Conservation (phyloP, 1,140 invertebrate genomes). For the Bombus consobrinus region DNA sequence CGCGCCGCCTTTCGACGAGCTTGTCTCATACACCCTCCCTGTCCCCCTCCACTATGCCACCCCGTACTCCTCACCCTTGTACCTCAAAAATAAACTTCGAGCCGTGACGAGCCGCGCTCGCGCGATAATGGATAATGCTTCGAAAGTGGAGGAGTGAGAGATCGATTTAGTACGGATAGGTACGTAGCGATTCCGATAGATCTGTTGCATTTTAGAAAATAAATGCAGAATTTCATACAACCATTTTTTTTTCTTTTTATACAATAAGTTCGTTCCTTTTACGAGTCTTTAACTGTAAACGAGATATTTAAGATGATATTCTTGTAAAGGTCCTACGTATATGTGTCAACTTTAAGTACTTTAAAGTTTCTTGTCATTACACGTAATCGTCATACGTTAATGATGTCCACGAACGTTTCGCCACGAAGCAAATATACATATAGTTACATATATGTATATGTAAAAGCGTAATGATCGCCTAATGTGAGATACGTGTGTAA, state of each 20-base stretch:
- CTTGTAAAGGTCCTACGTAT: too few species aligned
- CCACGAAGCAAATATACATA: too few species aligned
- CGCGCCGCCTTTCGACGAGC: conserved; percentile 65
- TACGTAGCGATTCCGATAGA: not conserved
- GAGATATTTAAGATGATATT: too few species aligned
- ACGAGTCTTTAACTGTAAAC: too few species aligned
- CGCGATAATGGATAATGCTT: conserved; percentile 22
- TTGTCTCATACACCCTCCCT: conserved; percentile 57
- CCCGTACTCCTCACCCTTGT: conserved; percentile 10
- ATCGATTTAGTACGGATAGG: conserved; percentile 27
- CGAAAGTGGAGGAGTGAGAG: not conserved
- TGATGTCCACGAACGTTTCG: too few species aligned
- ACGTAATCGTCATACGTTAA: too few species aligned
- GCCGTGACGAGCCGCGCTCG: not conserved
- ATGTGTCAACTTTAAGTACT: too few species aligned
- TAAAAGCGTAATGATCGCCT: too few species aligned
- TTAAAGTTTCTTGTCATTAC: too few species aligned
- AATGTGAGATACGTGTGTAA: too few species aligned
- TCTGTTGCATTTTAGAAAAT: not conserved
- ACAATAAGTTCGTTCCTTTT: not conserved
- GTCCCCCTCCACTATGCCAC: not conserved
- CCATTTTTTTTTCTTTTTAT: too few species aligned
- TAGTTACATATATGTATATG: too few species aligned
- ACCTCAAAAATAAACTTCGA: conserved; percentile 64
- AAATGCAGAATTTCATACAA: not conserved